Conservation (phyloP, 2,113 vertebrate genomes). For the Platysternon megacephalum region DNA sequence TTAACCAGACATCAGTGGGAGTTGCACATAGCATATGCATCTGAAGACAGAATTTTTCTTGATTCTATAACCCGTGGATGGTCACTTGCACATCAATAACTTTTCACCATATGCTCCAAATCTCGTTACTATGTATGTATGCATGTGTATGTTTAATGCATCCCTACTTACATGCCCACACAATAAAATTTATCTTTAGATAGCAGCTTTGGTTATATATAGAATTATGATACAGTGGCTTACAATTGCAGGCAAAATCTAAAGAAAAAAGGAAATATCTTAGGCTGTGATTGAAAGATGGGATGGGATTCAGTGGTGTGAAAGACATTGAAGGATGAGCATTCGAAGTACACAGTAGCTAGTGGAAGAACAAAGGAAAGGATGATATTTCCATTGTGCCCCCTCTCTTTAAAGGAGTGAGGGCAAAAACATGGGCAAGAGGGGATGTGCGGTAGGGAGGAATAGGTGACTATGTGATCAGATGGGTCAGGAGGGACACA, state of each 20-base stretch:
- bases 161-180: fast-evolving
- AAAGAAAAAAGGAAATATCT: background rate
- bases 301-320: background rate
- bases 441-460: background rate
- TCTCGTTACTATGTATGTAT: too few relatives aligned
- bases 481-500: background rate
- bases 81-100: background rate
- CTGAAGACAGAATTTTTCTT: background rate
- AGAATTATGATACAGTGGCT: background rate
- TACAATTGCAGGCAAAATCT: background rate
- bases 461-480: background rate
- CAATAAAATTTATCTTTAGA: background rate
- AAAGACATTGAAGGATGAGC: background rate
- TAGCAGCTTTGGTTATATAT: background rate
- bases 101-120: background rate
- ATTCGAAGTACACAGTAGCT: background rate
- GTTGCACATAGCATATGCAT: background rate
- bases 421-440: background rate
- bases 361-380: background rate
- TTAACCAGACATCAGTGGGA: slow-evolving; percentile 9
- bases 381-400: background rate
- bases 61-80: background rate
- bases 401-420: background rate
- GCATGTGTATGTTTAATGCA: background rate
- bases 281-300: background rate